Evolutionary conservation across 2,888 invertebrate species (phyloP).

Genomic region (Lepidochitona cinerea): DNA sequence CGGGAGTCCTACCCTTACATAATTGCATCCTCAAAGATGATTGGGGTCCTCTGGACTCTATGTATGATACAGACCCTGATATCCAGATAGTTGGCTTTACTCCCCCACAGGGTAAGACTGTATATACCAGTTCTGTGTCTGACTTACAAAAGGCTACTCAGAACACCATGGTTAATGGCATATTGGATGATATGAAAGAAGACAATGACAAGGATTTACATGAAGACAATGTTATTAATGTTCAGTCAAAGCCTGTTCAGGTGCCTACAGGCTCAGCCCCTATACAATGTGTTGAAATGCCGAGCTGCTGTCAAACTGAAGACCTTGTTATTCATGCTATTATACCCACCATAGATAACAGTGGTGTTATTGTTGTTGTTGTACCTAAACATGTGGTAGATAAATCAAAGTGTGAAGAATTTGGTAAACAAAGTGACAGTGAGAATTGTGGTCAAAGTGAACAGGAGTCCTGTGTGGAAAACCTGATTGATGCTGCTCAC

Average conservation of each 20-base stretch:
- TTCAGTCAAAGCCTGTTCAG: background rate
- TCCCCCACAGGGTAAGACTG: constrained; percentile 39
- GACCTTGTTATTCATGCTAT: constrained; percentile 77
- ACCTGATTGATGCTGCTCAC: background rate
- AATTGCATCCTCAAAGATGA: constrained; percentile 18
- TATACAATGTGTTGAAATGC: constrained; percentile 64
- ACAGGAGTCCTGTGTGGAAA: background rate
- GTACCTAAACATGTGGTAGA: constrained; percentile 34
- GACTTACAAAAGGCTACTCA: background rate
- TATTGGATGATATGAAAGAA: background rate
- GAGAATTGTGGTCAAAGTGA: background rate
- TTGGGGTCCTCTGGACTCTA: constrained; percentile 36
- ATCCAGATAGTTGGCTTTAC: constrained; percentile 61
- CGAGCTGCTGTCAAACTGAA: constrained; percentile 57
- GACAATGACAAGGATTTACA: background rate
- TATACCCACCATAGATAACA: constrained; percentile 80
- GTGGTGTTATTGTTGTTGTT: constrained; percentile 75
- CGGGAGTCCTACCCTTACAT: constrained; percentile 23
- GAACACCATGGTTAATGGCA: background rate
- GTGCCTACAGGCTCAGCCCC: constrained; percentile 29
- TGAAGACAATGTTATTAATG: background rate
- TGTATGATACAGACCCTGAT: constrained; percentile 49
- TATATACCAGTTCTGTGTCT: background rate
- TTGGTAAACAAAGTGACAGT: too few relatives aligned
- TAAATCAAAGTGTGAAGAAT: background rate